Base-by-base conservation (phyloP, 2,888 invertebrate genomes). In the Diachrysia chrysitis region DNA sequence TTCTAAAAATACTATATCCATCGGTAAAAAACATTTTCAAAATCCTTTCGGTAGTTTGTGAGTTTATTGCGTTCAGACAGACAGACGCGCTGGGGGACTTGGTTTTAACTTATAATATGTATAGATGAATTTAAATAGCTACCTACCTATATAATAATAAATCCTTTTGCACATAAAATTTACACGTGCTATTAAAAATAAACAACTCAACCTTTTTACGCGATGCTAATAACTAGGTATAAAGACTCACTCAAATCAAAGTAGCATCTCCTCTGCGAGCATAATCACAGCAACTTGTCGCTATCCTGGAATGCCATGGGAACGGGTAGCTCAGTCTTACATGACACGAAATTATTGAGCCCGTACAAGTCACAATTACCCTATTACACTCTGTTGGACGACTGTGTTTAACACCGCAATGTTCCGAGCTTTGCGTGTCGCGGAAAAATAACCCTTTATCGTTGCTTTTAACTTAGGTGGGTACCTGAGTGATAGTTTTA, bases 261-360 rank as follows among this genome's bases (percentile, higher is more conserved):
- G 48, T 53, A 32, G 7, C 32, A 51, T 53, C 63, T 25, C 65
- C 19, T 85, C 82, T 82, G 55, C 2, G 0, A 6, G 32, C 9
- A 21, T 23, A 35, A 23, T 58, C 63, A 7, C 7, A 51, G 14
- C 16, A 58, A 58, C 53, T 78, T 74, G 79, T 64, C 63, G 37
- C 63, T 69, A 78, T 76, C 60, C 75, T 70, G 88, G 93, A 93
- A 93, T 93, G 93, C 76, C 91, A 90, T 93, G 94, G 94, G 93
- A 94, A 93, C 93, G 90, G 83, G 91, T 91, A 88, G 90, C 89
- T 62, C 79, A 77, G 69, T 66, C 79, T 72, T 86, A 87, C 91
- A 90, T 87, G 90, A 90, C 90, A 90, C 87, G 91, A 86, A 88
- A 91, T 91, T 89, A 91, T 91, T 91, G 90, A 89, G 88, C 67